Percentiles rank a stretch among this genome's conserved stretches.
These are phyloP conservation scores for Ligdia adustata DNA, from an alignment of 2,888 invertebrate genomes.

Conservation along the genomic window DNA sequence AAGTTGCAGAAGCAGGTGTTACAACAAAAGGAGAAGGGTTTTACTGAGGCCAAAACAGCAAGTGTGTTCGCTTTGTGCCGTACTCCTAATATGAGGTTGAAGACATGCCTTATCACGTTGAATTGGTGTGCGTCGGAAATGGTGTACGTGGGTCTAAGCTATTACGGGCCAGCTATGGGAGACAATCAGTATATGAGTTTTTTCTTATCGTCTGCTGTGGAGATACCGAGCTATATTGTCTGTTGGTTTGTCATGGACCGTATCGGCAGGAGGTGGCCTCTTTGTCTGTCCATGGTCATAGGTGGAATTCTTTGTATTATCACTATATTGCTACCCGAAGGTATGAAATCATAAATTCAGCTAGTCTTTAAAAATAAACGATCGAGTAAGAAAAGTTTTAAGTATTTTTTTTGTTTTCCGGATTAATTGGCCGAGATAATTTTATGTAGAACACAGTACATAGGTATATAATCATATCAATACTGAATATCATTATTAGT, in stretches of 20 bases:
- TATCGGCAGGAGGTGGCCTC: slow-evolving; percentile 94
- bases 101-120: slow-evolving; percentile 92
- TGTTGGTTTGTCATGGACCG: slow-evolving; percentile 96
- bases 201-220: slow-evolving; percentile 93
- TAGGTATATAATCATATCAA: too few species aligned
- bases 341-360: too few species aligned
- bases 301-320: slow-evolving; percentile 93
- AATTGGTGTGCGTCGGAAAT: slow-evolving; percentile 97
- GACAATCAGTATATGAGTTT: slow-evolving; percentile 95
- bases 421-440: too few species aligned
- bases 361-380: too few species aligned
- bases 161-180: slow-evolving; percentile 95
- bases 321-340: slow-evolving; percentile 91
- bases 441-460: too few species aligned
- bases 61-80: slow-evolving; percentile 88
- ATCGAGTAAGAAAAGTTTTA: too few species aligned
- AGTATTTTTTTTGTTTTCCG: too few species aligned
- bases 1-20: slow-evolving; percentile 89
- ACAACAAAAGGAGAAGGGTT: slow-evolving; percentile 84
- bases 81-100: slow-evolving; percentile 95
- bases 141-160: slow-evolving; percentile 95
- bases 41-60: slow-evolving; percentile 58
- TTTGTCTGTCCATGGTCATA: slow-evolving; percentile 92
- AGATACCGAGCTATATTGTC: slow-evolving; percentile 94
- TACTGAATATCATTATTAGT: too few species aligned